These are phyloP conservation scores for Dendrocincla tyrannina DNA, from an alignment of 2,797 vertebrate species.

Conservation along the genomic window DNA sequence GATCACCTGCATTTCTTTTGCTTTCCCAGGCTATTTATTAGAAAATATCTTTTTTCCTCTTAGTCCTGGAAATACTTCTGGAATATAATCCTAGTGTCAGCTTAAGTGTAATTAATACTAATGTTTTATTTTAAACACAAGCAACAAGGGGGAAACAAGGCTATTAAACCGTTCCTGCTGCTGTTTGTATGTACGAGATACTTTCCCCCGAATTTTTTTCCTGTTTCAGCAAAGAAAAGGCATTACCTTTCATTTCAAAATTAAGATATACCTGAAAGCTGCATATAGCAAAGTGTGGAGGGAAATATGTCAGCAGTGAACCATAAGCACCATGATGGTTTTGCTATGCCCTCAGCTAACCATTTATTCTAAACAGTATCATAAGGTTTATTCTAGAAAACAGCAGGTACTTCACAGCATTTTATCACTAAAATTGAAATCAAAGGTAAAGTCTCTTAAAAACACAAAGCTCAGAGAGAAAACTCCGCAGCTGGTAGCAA, in stretches of 20 bases:
- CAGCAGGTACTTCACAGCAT: background rate
- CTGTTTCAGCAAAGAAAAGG: background rate
- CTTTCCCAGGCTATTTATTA: constrained; percentile 74
- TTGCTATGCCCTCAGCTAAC: background rate
- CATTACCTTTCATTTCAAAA: background rate
- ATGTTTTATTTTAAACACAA: constrained; percentile 56
- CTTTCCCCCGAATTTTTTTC: background rate
- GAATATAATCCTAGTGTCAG: constrained; percentile 69
- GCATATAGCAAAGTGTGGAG: background rate
- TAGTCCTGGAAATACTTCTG: constrained; percentile 71
- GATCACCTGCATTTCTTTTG: constrained; percentile 72
- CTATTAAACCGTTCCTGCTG: constrained; percentile 5
- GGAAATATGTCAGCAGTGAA: background rate
- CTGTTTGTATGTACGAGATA: background rate
- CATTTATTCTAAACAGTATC: background rate
- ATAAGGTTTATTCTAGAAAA: background rate
- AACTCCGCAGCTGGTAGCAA: background rate
- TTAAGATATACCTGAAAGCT: background rate
- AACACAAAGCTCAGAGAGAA: background rate
- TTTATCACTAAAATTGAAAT: background rate
- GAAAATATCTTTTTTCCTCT: constrained; percentile 53
- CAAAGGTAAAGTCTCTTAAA: background rate
- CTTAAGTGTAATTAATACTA: constrained; percentile 76
- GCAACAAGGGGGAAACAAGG: background rate
- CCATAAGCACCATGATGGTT: background rate